Conservation (phyloP, 2,113 vertebrate genomes). For the Rhea americana region DNA sequence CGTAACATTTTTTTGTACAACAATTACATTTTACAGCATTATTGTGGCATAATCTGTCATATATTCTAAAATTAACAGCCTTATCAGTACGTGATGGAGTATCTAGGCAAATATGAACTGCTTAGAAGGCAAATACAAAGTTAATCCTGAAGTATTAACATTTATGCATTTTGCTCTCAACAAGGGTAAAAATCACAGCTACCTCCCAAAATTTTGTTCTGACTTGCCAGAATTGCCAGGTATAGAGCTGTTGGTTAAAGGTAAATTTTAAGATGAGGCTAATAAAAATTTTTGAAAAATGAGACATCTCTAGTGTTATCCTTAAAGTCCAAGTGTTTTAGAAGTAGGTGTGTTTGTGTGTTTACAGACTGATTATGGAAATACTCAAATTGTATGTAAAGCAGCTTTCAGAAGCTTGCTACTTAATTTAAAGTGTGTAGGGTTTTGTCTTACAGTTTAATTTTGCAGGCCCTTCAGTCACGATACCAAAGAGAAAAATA, state of each 20-base stretch:
- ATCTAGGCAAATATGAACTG: neutral
- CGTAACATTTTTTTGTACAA: neutral
- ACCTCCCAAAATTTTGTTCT: neutral
- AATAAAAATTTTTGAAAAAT: neutral
- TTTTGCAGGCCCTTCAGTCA: slow-evolving; percentile 41
- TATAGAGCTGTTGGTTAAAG: neutral
- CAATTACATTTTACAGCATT: neutral
- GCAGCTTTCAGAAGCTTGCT: neutral
- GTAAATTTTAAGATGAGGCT: neutral
- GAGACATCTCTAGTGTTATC: rapidly evolving
- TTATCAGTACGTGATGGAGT: neutral
- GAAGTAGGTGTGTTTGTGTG: neutral
- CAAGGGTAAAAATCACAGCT: neutral
- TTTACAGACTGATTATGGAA: neutral
- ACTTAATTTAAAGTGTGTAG: neutral
- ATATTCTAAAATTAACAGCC: neutral
- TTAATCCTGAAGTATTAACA: neutral
- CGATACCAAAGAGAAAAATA: slow-evolving; percentile 4
- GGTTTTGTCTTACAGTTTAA: neutral
- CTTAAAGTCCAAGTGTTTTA: neutral
- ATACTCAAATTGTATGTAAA: rapidly evolving
- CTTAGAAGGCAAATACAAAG: neutral
- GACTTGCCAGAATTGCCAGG: neutral
- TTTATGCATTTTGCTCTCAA: rapidly evolving
- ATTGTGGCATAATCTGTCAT: neutral